Conservation (phyloP, 2,797 vertebrate genomes). For the Arrhamphus sclerolepis region DNA sequence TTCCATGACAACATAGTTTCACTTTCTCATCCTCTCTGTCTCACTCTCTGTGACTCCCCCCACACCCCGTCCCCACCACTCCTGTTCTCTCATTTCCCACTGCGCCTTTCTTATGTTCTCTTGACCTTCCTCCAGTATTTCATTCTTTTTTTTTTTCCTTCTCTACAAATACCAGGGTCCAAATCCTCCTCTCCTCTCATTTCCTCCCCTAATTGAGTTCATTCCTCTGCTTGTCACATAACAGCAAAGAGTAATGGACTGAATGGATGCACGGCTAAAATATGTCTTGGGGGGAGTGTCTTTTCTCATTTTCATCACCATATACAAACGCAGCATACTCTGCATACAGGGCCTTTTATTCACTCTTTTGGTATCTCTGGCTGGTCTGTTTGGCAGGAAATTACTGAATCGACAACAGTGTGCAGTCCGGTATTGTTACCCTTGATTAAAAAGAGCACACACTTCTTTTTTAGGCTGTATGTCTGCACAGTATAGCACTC, state of each 20-base stretch:
- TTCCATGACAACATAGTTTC: slow-evolving; percentile 94
- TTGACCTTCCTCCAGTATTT: slow-evolving; percentile 71
- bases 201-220: slow-evolving; percentile 71
- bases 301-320: slow-evolving; percentile 55
- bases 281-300: slow-evolving; percentile 37
- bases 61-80: slow-evolving; percentile 14
- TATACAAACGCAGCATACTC: slow-evolving; percentile 38
- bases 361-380: slow-evolving; percentile 37
- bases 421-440: slow-evolving; percentile 5
- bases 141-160: slow-evolving; percentile 60
- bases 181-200: slow-evolving; percentile 57
- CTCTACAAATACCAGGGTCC: slow-evolving; percentile 57
- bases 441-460: too few species aligned
- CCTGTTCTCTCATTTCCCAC: slow-evolving; percentile 65
- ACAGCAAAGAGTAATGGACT: slow-evolving; percentile 47
- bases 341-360: slow-evolving; percentile 36
- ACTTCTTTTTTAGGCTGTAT: too few species aligned
- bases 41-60: slow-evolving; percentile 31
- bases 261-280: slow-evolving; percentile 19
- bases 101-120: slow-evolving; percentile 64
- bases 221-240: slow-evolving; percentile 52
- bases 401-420: slow-evolving; percentile 39
- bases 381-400: slow-evolving; percentile 29
- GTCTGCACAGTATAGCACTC: background rate
- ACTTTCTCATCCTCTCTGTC: slow-evolving; percentile 77